phyloP scores from a whole-genome alignment of 2,113 vertebrate genomes.

The Platysteira castanea region DNA sequence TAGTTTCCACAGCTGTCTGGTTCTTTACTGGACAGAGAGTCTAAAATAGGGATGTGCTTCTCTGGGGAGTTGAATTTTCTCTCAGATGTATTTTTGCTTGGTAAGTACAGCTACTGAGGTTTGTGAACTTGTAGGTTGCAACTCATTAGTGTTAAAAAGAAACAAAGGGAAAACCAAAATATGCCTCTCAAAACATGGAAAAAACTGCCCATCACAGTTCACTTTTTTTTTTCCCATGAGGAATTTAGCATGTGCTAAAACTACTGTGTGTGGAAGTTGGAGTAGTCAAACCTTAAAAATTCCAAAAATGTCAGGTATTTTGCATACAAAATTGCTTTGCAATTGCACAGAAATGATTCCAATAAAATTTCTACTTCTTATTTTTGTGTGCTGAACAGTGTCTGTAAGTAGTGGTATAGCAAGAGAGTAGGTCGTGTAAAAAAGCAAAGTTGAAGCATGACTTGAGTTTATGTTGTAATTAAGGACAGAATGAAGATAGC shows the following conservation, averaged over 20 bases:
- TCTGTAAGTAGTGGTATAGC: neutral
- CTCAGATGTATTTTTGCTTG: neutral
- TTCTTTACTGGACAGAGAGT: neutral
- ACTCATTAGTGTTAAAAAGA: neutral
- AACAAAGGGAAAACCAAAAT: neutral
- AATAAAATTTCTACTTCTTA: neutral
- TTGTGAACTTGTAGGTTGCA: neutral
- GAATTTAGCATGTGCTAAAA: neutral
- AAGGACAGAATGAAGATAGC: neutral
- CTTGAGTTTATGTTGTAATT: neutral
- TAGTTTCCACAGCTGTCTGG: slow-evolving; percentile 13
- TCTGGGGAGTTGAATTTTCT: neutral
- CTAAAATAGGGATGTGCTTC: slow-evolving; percentile 4
- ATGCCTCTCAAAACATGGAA: neutral
- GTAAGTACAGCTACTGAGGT: neutral
- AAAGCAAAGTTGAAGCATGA: neutral
- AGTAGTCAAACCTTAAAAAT: neutral
- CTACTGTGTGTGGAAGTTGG: neutral
- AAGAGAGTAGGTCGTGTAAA: neutral
- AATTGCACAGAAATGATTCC: neutral
- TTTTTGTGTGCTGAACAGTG: neutral
- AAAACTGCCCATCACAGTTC: neutral
- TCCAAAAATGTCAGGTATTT: neutral
- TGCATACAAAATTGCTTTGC: neutral
- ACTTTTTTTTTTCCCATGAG: neutral